Conservation (phyloP, 2,113 vertebrate species). For the Dasyornis broadbenti region DNA sequence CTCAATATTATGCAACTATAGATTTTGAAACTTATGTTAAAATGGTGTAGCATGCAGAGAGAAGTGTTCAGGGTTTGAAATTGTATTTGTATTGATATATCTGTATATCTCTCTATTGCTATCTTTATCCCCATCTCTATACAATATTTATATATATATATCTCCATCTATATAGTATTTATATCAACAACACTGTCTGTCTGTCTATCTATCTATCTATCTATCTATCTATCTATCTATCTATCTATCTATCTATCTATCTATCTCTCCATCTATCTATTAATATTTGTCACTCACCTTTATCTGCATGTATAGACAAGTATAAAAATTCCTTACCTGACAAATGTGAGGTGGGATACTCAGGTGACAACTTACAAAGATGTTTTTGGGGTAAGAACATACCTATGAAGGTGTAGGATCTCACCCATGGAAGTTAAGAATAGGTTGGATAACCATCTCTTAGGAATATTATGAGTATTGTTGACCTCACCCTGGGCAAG, state of each 20-base stretch:
- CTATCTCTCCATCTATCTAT: too few species aligned
- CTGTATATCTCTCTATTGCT: not conserved
- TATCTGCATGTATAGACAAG: not conserved
- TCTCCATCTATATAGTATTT: not conserved
- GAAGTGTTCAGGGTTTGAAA: not conserved
- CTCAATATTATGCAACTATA: rapidly evolving
- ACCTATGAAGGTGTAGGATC: not conserved
- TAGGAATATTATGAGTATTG: not conserved
- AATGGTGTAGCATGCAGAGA: not conserved
- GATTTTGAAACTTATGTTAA: not conserved
- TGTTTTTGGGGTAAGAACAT: not conserved
- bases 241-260: too few species aligned
- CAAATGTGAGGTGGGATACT: not conserved
- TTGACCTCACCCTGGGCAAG: not conserved
- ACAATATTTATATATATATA: not conserved
- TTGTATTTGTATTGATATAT: not conserved
- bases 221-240: not conserved
- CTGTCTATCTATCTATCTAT: not conserved
- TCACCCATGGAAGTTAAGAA: not conserved
- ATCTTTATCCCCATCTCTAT: not conserved
- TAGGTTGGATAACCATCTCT: not conserved
- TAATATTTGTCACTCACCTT: not conserved
- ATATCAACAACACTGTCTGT: not conserved
- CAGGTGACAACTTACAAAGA: not conserved
- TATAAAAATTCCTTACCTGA: not conserved